Percentiles rank a stretch among this genome's conserved stretches.
phyloP scores from a whole-genome alignment of 2,113 vertebrate species.

The Verasper variegatus region DNA sequence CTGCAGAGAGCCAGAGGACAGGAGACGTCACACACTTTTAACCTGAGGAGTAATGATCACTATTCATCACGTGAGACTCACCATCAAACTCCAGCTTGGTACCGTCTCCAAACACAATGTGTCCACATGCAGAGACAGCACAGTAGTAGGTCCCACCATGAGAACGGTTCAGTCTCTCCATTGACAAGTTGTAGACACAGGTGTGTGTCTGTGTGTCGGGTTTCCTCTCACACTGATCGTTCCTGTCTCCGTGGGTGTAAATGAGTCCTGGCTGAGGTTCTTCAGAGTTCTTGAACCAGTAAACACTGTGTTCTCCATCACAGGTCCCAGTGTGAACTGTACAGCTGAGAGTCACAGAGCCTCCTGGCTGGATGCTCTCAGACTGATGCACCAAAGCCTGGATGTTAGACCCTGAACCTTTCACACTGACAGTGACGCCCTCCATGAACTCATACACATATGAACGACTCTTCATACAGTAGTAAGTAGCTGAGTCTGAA shows the following conservation, averaged over 20 bases:
- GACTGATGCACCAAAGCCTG: too few species aligned
- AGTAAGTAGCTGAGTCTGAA: too few species aligned
- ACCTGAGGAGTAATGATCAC: not conserved
- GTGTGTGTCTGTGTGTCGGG: conserved; percentile 21
- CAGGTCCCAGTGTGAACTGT: conserved; percentile 55
- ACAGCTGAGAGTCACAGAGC: conserved; percentile 59
- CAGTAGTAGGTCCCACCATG: conserved; percentile 41
- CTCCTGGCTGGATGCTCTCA: too few species aligned
- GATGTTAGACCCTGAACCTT: too few species aligned
- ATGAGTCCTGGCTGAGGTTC: conserved; percentile 49
- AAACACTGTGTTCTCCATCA: conserved; percentile 60
- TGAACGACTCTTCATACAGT: too few species aligned
- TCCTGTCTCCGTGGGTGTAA: conserved; percentile 44
- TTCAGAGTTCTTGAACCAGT: conserved; percentile 60
- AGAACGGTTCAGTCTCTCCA: not conserved
- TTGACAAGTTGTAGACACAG: conserved; percentile 50
- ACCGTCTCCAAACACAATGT: conserved; percentile 42
- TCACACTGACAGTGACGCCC: too few species aligned
- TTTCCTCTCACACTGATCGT: conserved; percentile 44
- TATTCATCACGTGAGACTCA: not conserved
- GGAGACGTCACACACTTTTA: not conserved
- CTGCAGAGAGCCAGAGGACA: not conserved
- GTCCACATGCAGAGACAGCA: conserved; percentile 49
- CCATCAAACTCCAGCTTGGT: not conserved
- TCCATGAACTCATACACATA: too few species aligned